Base-by-base conservation (phyloP, 2,797 vertebrate genomes). In the Hydrophis major region DNA sequence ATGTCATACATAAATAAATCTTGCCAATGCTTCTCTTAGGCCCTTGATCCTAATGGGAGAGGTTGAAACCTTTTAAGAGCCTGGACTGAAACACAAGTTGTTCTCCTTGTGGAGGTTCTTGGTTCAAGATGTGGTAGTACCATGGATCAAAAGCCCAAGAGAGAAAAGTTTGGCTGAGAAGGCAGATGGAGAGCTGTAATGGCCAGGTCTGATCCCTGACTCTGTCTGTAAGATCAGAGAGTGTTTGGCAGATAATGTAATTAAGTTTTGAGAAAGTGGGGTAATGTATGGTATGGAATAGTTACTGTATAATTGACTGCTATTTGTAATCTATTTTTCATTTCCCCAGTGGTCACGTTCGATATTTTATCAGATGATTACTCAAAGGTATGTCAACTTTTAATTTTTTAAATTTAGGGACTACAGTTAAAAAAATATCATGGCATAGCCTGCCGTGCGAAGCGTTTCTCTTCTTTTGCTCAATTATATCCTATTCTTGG, bases 331-430 rank as follows among this genome's bases (percentile, higher is more conserved):
- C 91, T 95, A 94, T 59, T 95, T 95, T 92, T 97, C 95, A 97
- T 83, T 96, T 96, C 96, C 96, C 87, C 95, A 99, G 99, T 99
- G 96, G 98, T 99, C 97, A 98, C 99, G 2, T 99, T 99, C 97
- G 99, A 99, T 95, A 98, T 99, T 96, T 97, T 99, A 96, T 99
- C 99, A 87, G 99, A 99, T 91, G 99, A 99, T 97, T 99, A 99
- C 96, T 99, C 99, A 8, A 99, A 99, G 99, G 99, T 99, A 98
- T 63, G 97, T 96, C 92, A 94, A 53, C 90, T 88, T 90, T 95
- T 5, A 69, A 18, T 50, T 74, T 96, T 94, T 90, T 90, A 89
- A 16, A 66, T 32, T 11, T 94, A 94, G 57, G 92, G 2, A 61
- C 95, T 69, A 56, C 66, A 91, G 8, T 88, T 93, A n/a, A 95